Percentiles rank a stretch among this genome's conserved stretches.
These are phyloP conservation scores for Ivindomyrus marchei DNA, from an alignment of 2,113 vertebrate genomes.

Conservation along the genomic window DNA sequence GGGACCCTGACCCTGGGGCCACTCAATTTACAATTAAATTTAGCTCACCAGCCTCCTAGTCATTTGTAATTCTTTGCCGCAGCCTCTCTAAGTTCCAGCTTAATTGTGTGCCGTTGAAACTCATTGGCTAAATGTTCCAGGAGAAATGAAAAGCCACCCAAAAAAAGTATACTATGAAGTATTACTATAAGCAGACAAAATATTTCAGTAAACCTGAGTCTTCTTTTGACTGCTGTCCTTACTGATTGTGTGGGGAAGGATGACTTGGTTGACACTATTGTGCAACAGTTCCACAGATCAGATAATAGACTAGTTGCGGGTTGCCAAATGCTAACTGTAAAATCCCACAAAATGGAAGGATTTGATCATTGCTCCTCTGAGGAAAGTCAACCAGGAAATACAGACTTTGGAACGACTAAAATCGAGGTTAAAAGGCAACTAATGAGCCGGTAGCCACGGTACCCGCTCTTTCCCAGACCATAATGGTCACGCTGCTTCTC, in stretches of 20 bases:
- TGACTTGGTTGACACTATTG: background rate
- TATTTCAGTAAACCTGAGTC: background rate
- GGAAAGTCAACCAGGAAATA: background rate
- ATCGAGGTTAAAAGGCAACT: background rate
- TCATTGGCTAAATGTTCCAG: background rate
- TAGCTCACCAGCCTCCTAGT: background rate
- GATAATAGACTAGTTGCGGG: background rate
- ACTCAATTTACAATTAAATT: conserved; percentile 1
- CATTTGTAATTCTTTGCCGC: background rate
- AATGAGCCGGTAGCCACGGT: background rate
- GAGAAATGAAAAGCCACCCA: background rate
- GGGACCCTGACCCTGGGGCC: background rate
- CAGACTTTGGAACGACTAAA: background rate
- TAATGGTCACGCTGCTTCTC: background rate
- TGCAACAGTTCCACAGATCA: background rate
- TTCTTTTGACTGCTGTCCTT: background rate
- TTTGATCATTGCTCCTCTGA: background rate
- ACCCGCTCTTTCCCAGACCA: background rate
- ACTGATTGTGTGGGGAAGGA: background rate
- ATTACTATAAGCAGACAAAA: background rate
- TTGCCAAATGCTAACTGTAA: background rate
- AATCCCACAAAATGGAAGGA: background rate
- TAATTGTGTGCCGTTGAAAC: background rate
- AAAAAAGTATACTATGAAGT: background rate
- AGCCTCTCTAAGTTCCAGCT: background rate